A percentile compares a stretch with the other conserved stretches of the same genome.
Evolutionary conservation across 2,888 invertebrate genomes (phyloP).

Genomic region (Cantharis rustica): DNA sequence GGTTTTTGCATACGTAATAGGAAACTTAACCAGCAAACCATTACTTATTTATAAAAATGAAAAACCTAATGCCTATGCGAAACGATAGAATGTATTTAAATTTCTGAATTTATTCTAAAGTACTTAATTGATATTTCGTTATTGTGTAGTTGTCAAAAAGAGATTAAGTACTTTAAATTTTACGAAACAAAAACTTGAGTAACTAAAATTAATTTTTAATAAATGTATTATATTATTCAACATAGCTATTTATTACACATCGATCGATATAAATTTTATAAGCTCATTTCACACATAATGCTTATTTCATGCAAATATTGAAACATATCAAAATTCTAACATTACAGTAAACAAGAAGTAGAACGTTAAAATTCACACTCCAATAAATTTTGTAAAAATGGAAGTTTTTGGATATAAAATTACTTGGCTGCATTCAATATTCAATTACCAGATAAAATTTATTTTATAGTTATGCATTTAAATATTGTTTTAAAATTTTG

Average conservation of each 20-base stretch:
- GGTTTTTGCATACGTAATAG: neutral
- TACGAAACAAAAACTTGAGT: neutral
- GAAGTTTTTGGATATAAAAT: neutral
- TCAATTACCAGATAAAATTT: neutral
- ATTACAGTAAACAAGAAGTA: neutral
- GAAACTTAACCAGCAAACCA: neutral
- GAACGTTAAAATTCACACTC: neutral
- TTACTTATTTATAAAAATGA: neutral
- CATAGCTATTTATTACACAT: neutral
- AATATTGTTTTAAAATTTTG: neutral
- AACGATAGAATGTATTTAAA: neutral
- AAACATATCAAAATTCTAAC: neutral
- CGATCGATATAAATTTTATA: neutral
- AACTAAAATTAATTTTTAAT: neutral
- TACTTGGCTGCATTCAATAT: neutral
- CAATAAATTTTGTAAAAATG: neutral
- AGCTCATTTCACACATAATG: neutral
- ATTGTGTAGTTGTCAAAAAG: neutral
- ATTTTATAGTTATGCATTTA: neutral
- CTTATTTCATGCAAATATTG: neutral
- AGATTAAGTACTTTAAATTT: neutral
- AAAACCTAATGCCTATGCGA: neutral
- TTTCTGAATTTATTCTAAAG: neutral
- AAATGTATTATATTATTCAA: neutral
- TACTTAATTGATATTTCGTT: neutral